Conservation (phyloP, 2,113 vertebrate genomes). For the Alaudala cheleensis region DNA sequence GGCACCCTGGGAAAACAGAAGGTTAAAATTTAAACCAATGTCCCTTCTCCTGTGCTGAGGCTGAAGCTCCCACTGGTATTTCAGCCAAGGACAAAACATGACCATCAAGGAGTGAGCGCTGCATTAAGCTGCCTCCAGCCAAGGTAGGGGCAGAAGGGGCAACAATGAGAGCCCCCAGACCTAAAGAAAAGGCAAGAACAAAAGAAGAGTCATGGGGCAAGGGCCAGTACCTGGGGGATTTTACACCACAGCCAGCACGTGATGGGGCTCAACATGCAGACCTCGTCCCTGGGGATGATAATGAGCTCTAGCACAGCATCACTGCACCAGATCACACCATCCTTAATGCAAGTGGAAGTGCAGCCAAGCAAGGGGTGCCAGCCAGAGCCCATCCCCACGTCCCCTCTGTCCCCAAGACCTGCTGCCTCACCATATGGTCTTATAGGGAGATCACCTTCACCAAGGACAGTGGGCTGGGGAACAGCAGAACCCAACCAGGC, state of each 20-base stretch:
- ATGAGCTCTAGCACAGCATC: neutral
- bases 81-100: neutral
- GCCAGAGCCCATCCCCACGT: neutral
- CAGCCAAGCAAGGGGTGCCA: accelerated
- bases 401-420: neutral
- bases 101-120: accelerated
- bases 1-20: neutral
- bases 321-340: accelerated
- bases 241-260: neutral
- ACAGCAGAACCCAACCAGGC: neutral
- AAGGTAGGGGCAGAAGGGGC: too few relatives aligned
- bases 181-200: neutral
- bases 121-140: accelerated
- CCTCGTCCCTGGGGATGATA: accelerated
- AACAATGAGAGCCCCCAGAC: accelerated
- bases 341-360: accelerated
- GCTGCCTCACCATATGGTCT: neutral
- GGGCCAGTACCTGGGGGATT: accelerated
- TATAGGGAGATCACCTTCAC: neutral
- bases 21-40: neutral
- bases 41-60: neutral
- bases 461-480: neutral
- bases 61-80: neutral
- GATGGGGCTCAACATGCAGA: too few relatives aligned
- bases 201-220: neutral